A percentile compares a stretch with the other conserved stretches of the same genome.
phyloP scores from a whole-genome alignment of 2,797 vertebrate species.

The Petrocephalus sullivani region DNA sequence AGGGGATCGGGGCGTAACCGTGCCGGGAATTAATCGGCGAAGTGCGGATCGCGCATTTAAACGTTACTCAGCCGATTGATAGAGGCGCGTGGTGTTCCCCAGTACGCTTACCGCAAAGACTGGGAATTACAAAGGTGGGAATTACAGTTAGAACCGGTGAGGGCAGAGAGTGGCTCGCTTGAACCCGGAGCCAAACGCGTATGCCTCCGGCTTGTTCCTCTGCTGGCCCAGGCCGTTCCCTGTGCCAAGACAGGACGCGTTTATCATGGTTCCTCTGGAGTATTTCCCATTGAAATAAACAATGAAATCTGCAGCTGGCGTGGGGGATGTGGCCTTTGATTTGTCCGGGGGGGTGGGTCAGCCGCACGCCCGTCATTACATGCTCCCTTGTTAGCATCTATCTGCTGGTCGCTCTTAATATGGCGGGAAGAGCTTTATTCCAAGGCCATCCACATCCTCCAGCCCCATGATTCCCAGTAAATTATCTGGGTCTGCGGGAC shows the following conservation, averaged over 20 bases:
- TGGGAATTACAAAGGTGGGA: not conserved
- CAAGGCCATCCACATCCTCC: slow-evolving; percentile 24
- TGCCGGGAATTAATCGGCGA: not conserved
- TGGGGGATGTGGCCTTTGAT: not conserved
- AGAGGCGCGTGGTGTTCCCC: not conserved
- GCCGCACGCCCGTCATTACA: not conserved
- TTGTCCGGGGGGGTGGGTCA: not conserved
- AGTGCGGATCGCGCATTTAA: not conserved
- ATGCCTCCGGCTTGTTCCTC: not conserved
- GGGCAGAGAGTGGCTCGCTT: not conserved
- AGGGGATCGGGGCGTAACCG: not conserved
- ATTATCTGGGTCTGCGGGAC: slow-evolving; percentile 52
- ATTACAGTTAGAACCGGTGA: not conserved
- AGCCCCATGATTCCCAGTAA: slow-evolving; percentile 54
- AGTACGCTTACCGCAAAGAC: not conserved
- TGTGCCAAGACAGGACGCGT: not conserved
- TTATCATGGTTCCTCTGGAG: not conserved
- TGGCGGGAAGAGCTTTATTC: slow-evolving; percentile 19
- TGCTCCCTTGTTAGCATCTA: not conserved
- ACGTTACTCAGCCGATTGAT: not conserved
- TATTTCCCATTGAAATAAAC: slow-evolving; percentile 22
- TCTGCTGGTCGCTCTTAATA: not conserved
- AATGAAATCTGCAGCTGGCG: not conserved
- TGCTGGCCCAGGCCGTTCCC: not conserved
- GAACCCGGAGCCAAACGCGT: not conserved